Evolutionary conservation across 2,888 invertebrate species (phyloP).

Genomic region (Zhuqinia jingwanae): DNA sequence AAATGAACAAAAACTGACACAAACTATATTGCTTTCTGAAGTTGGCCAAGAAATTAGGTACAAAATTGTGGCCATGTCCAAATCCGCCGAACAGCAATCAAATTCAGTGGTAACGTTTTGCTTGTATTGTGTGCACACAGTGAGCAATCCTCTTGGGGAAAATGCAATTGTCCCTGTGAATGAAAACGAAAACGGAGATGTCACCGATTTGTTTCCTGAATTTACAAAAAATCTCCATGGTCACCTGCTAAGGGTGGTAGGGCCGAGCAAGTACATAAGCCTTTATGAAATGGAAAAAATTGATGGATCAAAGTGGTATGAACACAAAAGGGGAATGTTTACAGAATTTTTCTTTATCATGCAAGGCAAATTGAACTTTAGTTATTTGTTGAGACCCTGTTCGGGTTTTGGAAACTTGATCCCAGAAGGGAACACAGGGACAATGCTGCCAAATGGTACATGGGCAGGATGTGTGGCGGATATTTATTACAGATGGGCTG

Average conservation of each 20-base stretch:
- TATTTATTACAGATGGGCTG: slow-evolving; percentile 47
- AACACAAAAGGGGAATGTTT: slow-evolving; percentile 30
- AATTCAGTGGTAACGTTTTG: slow-evolving; percentile 28
- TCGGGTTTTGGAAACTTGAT: slow-evolving; percentile 42
- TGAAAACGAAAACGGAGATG: not conserved
- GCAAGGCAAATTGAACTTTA: slow-evolving; percentile 34
- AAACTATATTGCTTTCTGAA: slow-evolving; percentile 21
- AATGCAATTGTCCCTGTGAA: not conserved
- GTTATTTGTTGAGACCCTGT: slow-evolving; percentile 30
- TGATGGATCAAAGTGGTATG: slow-evolving; percentile 15
- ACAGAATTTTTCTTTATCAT: slow-evolving; percentile 13
- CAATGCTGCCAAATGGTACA: slow-evolving; percentile 46
- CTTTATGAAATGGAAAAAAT: slow-evolving; percentile 21
- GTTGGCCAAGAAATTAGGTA: not conserved
- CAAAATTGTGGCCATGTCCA: slow-evolving; percentile 25
- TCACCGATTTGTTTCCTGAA: not conserved
- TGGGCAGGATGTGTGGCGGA: slow-evolving; percentile 65
- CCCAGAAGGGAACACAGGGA: slow-evolving; percentile 55
- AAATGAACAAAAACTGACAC: not conserved
- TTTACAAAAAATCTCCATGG: slow-evolving; percentile 22
- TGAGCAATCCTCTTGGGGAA: not conserved
- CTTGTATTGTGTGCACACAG: slow-evolving; percentile 34
- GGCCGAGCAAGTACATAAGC: slow-evolving; percentile 12
- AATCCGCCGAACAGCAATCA: too few relatives aligned
- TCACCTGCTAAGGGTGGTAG: not conserved